Base-by-base conservation (phyloP, 2,888 invertebrate genomes). In the Drosophila macrospina region DNA sequence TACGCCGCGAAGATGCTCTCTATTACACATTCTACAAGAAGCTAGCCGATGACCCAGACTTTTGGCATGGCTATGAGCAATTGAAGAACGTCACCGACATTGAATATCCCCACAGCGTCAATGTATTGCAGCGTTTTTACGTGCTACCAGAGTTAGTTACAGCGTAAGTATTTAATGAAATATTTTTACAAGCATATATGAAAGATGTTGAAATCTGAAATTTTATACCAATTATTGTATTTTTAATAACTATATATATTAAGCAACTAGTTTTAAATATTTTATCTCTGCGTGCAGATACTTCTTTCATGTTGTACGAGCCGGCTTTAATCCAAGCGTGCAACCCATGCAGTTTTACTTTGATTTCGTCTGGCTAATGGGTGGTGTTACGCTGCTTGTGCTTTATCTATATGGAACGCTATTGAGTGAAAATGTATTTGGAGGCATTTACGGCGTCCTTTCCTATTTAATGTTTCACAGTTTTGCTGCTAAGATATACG, bases 1-100 rank as follows among this genome's bases (percentile, higher is more conserved):
- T 98, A 57, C 93, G 96, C 1, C 96, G 97, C 1, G 98, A 98
- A 92, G 96, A 97, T 95, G 97, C 97, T 0, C 94, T 98, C 83
- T 98, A 98, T 90, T 98, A 96, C 91, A 97, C 96, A 0, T 98
- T 96, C 91, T 98, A 95, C 91, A 98, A 98, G 90, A 95, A 95
- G 0, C 93, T 98, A 47, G 94, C 95, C 0, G 95, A 95, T 69
- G 93, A 96, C 68, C 92, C 93, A 15, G 91, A 94, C 82, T 92
- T 96, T 91, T 76, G 91, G 85, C 90, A 94, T 0, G 97, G 96
- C 0, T 92, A 96, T 48, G 90, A 94, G 0, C 93, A 93, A 72
- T 88, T 96, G 0, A 94, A 95, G 90, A 93, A 95, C 69, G 96
- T 97, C 86, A 95, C 95, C 78, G 91, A 95, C 20, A 97, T 97